These are phyloP conservation scores for Ceuthmochares aereus DNA, from an alignment of 2,113 vertebrate genomes.

Conservation along the genomic window DNA sequence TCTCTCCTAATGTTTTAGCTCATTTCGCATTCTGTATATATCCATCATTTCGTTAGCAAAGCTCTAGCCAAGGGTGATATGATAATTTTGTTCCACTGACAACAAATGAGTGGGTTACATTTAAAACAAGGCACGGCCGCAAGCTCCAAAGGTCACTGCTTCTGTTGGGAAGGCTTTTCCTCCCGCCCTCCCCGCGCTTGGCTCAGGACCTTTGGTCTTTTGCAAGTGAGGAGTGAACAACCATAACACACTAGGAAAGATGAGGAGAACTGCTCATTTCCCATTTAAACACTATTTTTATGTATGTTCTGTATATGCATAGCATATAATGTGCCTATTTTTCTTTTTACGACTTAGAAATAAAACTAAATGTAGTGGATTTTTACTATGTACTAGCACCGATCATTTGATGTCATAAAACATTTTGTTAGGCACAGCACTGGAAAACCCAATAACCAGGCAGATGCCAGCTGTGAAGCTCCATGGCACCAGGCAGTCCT, in stretches of 20 bases:
- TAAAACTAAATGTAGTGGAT: background rate
- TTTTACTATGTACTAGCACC: background rate
- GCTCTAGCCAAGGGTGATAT: background rate
- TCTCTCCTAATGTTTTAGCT: background rate
- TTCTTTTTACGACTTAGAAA: constrained; percentile 25
- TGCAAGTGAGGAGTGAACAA: background rate
- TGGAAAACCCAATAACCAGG: background rate
- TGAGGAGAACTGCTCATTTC: background rate
- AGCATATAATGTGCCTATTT: background rate
- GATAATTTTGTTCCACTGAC: constrained; percentile 12
- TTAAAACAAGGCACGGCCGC: background rate
- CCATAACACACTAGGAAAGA: background rate
- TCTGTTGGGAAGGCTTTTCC: background rate
- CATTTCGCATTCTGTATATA: background rate
- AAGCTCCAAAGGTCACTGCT: background rate
- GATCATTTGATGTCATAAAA: background rate
- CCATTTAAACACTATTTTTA: background rate
- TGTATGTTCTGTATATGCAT: background rate
- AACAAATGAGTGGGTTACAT: background rate
- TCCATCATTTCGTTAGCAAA: background rate
- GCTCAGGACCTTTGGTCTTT: background rate
- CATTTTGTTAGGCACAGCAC: background rate
- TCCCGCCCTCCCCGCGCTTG: background rate
- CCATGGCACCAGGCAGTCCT: background rate
- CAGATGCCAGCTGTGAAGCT: background rate